Evolutionary conservation across 2,797 vertebrate species (phyloP).

Genomic region (Melanotaenia maccullochi): DNA sequence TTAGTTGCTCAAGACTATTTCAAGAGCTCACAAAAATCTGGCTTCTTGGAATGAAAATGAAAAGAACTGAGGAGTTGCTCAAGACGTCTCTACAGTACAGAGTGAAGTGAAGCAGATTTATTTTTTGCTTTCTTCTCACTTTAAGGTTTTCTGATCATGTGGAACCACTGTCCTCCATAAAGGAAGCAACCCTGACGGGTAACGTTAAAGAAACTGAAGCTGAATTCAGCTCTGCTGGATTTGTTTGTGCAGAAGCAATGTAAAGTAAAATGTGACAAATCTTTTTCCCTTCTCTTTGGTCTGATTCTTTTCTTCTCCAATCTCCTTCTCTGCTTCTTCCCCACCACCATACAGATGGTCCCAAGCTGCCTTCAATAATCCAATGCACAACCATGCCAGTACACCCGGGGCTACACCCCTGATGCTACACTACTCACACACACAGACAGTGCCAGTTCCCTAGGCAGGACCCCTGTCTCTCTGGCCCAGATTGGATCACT

Average conservation of each 20-base stretch:
- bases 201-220: constrained; percentile 1
- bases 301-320: constrained; percentile 15
- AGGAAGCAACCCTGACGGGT: not conserved
- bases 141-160: not conserved
- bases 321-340: constrained; percentile 56
- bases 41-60: not conserved
- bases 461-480: constrained; percentile 81
- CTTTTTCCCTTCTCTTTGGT: constrained; percentile 18
- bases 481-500: constrained; percentile 76
- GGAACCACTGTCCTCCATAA: not conserved
- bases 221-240: constrained; percentile 2
- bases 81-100: not conserved
- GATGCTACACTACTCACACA: constrained; percentile 73
- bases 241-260: constrained; percentile 1
- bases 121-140: not conserved
- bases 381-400: constrained; percentile 79
- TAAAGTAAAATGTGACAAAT: constrained; percentile 8
- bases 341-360: constrained; percentile 80
- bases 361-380: constrained; percentile 84
- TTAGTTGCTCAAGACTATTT: not conserved
- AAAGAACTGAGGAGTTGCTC: not conserved
- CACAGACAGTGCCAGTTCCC: constrained; percentile 80
- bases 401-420: constrained; percentile 80
- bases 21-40: not conserved
- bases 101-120: not conserved